phyloP scores from a whole-genome alignment of 2,113 vertebrate species.

The Delphinus delphis region DNA sequence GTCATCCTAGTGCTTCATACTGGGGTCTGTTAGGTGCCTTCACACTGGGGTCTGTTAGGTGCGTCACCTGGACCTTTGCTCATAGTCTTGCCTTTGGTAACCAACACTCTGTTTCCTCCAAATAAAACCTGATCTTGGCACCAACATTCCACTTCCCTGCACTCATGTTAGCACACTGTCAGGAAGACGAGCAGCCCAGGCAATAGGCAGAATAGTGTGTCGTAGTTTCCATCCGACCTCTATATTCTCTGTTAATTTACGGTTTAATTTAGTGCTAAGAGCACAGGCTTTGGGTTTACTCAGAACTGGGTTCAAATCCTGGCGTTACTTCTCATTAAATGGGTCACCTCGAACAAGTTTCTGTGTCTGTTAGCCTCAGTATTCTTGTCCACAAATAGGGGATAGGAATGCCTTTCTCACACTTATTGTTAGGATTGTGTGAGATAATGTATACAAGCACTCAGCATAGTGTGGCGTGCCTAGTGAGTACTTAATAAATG shows the following conservation, averaged over 20 bases:
- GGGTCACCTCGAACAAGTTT: background rate
- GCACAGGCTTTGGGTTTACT: background rate
- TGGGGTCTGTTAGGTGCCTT: too few species aligned
- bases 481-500: background rate
- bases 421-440: background rate
- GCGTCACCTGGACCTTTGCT: background rate
- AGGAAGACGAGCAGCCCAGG: background rate
- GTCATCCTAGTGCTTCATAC: fast-evolving
- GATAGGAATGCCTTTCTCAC: background rate
- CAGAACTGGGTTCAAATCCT: background rate
- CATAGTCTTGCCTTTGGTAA: background rate
- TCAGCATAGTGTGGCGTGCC: background rate
- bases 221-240: background rate
- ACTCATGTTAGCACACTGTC: background rate
- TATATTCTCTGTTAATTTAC: background rate
- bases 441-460: background rate
- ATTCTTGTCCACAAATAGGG: background rate
- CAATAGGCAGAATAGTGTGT: background rate
- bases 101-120: background rate
- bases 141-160: background rate
- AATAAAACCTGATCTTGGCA: background rate
- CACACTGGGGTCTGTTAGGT: fast-evolving
- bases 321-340: background rate
- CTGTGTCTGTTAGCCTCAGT: background rate
- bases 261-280: background rate